These are phyloP conservation scores for Semaprochilodus insignis DNA, from an alignment of 2,797 vertebrate species.

Conservation along the genomic window DNA sequence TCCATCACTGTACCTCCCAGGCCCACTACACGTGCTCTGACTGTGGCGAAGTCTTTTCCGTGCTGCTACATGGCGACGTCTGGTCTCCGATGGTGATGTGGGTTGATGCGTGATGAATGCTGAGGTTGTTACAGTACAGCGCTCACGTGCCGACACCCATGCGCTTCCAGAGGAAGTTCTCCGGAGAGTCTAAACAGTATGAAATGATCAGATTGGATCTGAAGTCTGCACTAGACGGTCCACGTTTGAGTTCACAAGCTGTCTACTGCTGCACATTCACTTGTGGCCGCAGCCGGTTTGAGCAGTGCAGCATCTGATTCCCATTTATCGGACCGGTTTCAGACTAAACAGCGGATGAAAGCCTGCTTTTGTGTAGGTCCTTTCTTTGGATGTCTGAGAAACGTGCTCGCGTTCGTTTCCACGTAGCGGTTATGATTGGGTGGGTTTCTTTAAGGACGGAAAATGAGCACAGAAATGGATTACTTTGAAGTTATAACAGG, in stretches of 20 bases:
- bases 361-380: neutral
- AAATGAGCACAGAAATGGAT: conserved; percentile 38
- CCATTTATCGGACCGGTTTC: conserved; percentile 37
- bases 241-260: neutral
- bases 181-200: neutral
- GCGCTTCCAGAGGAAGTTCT: neutral
- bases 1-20: too few relatives aligned
- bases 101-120: neutral
- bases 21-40: neutral
- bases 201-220: neutral
- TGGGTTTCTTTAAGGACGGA: conserved; percentile 37
- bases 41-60: neutral
- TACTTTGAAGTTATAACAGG: conserved; percentile 61
- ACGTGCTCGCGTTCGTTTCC: conserved; percentile 27
- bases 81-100: neutral
- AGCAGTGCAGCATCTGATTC: conserved; percentile 42
- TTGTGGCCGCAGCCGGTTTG: conserved; percentile 48
- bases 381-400: conserved; percentile 9
- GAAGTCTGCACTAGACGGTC: neutral
- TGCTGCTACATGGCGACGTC: neutral
- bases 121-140: neutral
- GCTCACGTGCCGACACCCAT: neutral
- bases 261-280: conserved; percentile 48
- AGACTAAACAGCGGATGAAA: conserved; percentile 63
- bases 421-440: conserved; percentile 30